Evolutionary conservation across 2,113 vertebrate genomes (phyloP).

Genomic region (Mormoops blainvillei): DNA sequence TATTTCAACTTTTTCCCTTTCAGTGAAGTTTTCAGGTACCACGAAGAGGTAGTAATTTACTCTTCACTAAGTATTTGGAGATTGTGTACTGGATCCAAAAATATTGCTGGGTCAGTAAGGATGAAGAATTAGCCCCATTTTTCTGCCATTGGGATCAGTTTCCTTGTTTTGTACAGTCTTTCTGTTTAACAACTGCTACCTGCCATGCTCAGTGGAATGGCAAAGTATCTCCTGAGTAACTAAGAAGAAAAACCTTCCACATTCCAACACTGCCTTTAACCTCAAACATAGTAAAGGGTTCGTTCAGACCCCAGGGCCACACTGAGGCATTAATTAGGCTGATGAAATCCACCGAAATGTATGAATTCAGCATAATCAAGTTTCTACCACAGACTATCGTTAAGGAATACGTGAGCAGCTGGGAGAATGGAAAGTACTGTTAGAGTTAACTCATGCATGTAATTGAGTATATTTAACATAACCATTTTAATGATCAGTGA

Average conservation of each 20-base stretch:
- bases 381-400: conserved; percentile 83
- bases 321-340: conserved; percentile 90
- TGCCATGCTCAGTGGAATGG: conserved; percentile 74
- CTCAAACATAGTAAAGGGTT: conserved; percentile 78
- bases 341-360: conserved; percentile 87
- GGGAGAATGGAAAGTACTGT: conserved; percentile 84
- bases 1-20: conserved; percentile 25
- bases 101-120: not conserved
- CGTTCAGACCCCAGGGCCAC: conserved; percentile 85
- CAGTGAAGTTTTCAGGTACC: not conserved
- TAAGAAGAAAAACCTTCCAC: conserved; percentile 83
- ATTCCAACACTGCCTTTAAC: conserved; percentile 90
- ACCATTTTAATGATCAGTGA: conserved; percentile 87
- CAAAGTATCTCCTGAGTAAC: conserved; percentile 81
- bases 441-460: conserved; percentile 85
- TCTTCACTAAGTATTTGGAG: conserved; percentile 36
- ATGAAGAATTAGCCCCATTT: not conserved
- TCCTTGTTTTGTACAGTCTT: conserved; percentile 64
- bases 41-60: not conserved
- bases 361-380: conserved; percentile 87
- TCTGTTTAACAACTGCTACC: conserved; percentile 68
- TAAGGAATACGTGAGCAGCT: conserved; percentile 84
- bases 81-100: not conserved
- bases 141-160: not conserved
- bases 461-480: conserved; percentile 89